Evolutionary conservation across 1,140 invertebrate species (phyloP), one percentile per base, ranked within the genome.

Genomic region (Trichogramma pretiosum): DNA sequence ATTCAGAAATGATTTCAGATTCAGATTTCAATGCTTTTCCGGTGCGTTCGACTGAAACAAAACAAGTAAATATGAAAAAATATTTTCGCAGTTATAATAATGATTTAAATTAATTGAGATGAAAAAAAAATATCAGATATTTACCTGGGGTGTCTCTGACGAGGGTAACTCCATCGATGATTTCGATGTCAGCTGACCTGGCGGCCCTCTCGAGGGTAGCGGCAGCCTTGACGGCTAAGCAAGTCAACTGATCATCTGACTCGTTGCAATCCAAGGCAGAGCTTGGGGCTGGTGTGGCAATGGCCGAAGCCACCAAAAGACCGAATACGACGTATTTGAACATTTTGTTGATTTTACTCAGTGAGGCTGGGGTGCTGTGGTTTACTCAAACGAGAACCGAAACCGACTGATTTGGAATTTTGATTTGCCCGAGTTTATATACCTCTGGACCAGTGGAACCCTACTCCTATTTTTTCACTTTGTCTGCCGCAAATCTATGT

Each of bases 271-370:
- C 26, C 26, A 30, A 30, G 13, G 7, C n/a, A 8, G 7, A 13
- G 7, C n/a, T 7, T 30, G 7, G 7, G 7, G 26, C 7, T 30
- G 26, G 7, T 30, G 63, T 58, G 2, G 26, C 7, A 30, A 30
- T 30, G 13, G 26, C 26, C n/a, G 26, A 30, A 30, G 26, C 26
- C 7, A 30, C 26, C n/a, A 30, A 30, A 8, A 30, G 13, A 30
- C 26, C 26, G 13, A 30, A 30, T 30, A 13, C 26, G 7, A 30
- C n/a, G 26, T 30, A 30, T 13, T 30, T 30, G 13, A 8, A 30
- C 26, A 30, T 30, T 30, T 30, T 30, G 7, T 30, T 30, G 7
- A 8, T 30, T 30, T 30, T 30, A 13, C n/a, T 30, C n/a, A 30
- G 7, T 30, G 7, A 30, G 13, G n/a, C n/a, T n/a, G n/a, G n/a